phyloP scores from a whole-genome alignment of 2,113 vertebrate genomes.

The Eira barbara region DNA sequence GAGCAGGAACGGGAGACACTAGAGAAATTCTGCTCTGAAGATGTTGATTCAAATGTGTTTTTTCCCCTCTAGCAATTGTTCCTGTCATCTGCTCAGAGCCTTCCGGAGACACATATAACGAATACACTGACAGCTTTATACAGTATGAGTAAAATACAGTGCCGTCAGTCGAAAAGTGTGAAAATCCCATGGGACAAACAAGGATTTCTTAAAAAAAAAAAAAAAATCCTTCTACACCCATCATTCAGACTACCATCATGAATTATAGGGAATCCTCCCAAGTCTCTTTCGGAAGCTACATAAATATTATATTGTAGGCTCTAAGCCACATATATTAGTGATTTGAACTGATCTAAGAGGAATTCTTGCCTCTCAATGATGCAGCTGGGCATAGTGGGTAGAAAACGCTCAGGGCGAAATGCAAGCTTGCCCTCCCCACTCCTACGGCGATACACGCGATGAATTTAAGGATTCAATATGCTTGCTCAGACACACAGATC shows the following conservation, averaged over 20 bases:
- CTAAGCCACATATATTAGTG: background rate
- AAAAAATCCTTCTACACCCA: constrained; percentile 45
- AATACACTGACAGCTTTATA: constrained; percentile 78
- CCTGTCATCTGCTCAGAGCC: constrained; percentile 79
- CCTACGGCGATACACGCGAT: background rate
- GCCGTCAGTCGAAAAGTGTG: constrained; percentile 68
- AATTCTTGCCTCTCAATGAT: background rate
- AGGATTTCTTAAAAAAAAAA: constrained; percentile 43
- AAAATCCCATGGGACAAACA: constrained; percentile 66
- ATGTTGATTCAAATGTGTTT: constrained; percentile 68
- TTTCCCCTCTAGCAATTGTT: constrained; percentile 78
- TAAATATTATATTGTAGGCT: constrained; percentile 38
- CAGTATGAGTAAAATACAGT: constrained; percentile 75
- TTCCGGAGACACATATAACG: constrained; percentile 65
- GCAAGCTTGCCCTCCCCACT: background rate
- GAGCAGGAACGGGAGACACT: constrained; percentile 65
- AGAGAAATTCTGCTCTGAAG: constrained; percentile 72
- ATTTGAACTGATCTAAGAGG: background rate
- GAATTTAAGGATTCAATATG: background rate
- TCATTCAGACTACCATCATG: constrained; percentile 15
- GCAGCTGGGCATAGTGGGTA: background rate
- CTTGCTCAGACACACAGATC: background rate
- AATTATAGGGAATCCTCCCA: constrained; percentile 65
- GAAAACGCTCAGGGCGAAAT: background rate
- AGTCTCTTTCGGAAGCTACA: constrained; percentile 55